Evolutionary conservation across 2,888 invertebrate genomes (phyloP), one percentile per base, ranked within the genome.

Genomic region (Cotesia congregata): DNA sequence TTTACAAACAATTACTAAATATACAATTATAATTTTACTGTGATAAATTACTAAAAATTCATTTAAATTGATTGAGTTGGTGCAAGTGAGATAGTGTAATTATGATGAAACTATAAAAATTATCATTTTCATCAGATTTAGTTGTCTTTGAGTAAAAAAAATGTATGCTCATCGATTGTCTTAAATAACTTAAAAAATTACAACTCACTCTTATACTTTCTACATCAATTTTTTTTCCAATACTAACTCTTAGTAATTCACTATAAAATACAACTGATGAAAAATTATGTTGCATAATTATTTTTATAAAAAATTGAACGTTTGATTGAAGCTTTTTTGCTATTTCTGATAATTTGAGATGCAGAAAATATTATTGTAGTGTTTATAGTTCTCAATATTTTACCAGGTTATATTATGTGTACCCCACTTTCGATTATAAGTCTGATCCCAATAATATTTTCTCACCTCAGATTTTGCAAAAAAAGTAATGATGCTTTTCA

Each of bases 261-360:
- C 12, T 62, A 20, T 17, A 72, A 40, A 72, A 72, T 38, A 41
- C 15, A 59, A n/a, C 20, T 38, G 30, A n/a, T n/a, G n/a, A 50
- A 72, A 15, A 30, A 72, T 65, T 64, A 41, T 65, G 62, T 72
- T 50, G 64, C 72, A 65, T 50, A 72, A 41, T 68, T 59, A 72
- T 65, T 50, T 65, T 64, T 70, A 70, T 59, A 60, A 72, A 65
- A 65, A 65, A 65, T 64, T 72, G 72, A 65, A 72, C 50, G 50
- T 65, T 65, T 40, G 15, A 71, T 38, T 64, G 41, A 50, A 64
- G 39, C 40, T 72, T 50, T 70, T 41, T 65, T 39, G 65, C 72
- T 15, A 39, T 50, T 40, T 17, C 30, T 12, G 30, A 72, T 38
- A 30, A 72, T 72, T 72, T 17, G n/a, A 38, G 65, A 72, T 39